phyloP scores from a whole-genome alignment of 2,888 invertebrate genomes.

The Volucella inanis region DNA sequence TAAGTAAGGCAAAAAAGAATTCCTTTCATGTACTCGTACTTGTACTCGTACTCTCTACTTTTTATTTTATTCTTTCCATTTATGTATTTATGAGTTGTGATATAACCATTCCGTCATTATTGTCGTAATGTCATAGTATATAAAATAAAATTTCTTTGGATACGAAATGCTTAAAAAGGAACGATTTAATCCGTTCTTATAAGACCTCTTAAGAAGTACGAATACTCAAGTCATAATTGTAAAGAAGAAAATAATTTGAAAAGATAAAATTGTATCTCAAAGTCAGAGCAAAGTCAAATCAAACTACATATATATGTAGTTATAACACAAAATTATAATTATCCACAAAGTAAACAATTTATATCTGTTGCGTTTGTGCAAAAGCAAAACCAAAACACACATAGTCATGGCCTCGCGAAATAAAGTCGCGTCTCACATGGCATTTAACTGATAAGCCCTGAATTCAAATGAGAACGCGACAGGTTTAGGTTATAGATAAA shows the following conservation, averaged over 20 bases:
- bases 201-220: conserved; percentile 24
- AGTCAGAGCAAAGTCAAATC: conserved; percentile 7
- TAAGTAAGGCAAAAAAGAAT: conserved; percentile 1
- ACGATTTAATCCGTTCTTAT: neutral
- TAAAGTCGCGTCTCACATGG: neutral
- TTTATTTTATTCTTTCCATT: conserved; percentile 9
- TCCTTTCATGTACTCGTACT: neutral
- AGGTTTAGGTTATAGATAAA: conserved; percentile 57
- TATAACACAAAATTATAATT: conserved; percentile 47
- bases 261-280: conserved; percentile 35
- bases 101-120: conserved; percentile 7
- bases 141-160: neutral
- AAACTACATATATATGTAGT: conserved; percentile 30
- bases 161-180: too few species aligned
- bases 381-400: conserved; percentile 45
- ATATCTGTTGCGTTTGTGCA: conserved; percentile 25
- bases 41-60: too few species aligned
- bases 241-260: conserved; percentile 11
- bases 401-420: conserved; percentile 35
- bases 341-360: conserved; percentile 59
- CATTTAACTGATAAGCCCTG: conserved; percentile 60
- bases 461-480: conserved; percentile 69
- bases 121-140: conserved; percentile 5
- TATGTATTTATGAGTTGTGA: conserved; percentile 11
- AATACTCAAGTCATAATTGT: conserved; percentile 32